Conservation (phyloP, 1,140 invertebrate species). For the Homarus americanus region DNA sequence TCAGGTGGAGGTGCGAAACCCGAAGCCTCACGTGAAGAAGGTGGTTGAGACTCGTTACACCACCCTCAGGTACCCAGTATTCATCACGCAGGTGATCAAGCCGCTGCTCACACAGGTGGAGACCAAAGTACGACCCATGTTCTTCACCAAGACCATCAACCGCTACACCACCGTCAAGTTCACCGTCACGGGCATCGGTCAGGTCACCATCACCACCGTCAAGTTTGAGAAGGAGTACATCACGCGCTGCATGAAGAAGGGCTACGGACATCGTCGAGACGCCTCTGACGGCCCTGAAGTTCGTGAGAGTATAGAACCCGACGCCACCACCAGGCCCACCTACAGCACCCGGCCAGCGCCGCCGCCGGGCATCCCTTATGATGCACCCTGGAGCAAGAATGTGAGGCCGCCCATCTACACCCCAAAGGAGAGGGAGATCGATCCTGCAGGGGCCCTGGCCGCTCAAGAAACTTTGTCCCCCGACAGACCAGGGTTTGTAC, state of each 20-base stretch:
- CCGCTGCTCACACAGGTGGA: constrained; percentile 73
- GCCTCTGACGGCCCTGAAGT: constrained; percentile 40
- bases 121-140: constrained; percentile 71
- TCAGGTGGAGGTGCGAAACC: constrained; percentile 73
- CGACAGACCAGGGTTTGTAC: not conserved
- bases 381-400: not conserved
- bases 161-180: constrained; percentile 73
- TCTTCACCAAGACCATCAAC: constrained; percentile 74
- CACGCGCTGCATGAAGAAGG: constrained; percentile 73
- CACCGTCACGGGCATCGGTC: constrained; percentile 74
- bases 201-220: constrained; percentile 72
- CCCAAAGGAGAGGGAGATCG: not conserved
- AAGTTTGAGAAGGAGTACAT: constrained; percentile 75
- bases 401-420: not conserved
- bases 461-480: not conserved
- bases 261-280: constrained; percentile 58
- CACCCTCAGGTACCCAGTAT: constrained; percentile 73
- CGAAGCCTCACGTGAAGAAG: constrained; percentile 71
- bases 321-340: not conserved
- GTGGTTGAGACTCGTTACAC: constrained; percentile 73
- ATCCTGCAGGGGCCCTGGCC: not conserved
- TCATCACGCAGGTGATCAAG: constrained; percentile 75
- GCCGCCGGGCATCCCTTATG: constrained; percentile 10
- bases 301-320: not conserved
- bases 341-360: constrained; percentile 13